A percentile compares a stretch with the other conserved stretches of the same genome.
phyloP scores from a whole-genome alignment of 2,888 invertebrate genomes.

The Omphaloscelis lunosa region DNA sequence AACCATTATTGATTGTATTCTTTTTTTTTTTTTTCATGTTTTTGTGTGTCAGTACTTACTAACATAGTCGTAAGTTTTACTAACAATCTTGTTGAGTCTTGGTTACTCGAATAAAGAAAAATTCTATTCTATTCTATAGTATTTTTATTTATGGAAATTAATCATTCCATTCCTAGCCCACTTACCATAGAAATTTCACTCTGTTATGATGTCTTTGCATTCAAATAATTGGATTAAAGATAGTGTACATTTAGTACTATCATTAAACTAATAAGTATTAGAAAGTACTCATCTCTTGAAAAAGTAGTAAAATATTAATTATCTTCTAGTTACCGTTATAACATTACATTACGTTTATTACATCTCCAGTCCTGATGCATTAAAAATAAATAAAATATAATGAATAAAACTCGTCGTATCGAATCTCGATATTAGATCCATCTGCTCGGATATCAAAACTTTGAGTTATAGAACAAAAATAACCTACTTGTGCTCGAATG shows the following conservation, averaged over 20 bases:
- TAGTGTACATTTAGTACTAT: background rate
- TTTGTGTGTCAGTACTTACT: too few species aligned
- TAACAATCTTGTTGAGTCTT: too few species aligned
- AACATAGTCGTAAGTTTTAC: too few species aligned
- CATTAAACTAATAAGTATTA: background rate
- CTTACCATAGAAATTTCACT: background rate
- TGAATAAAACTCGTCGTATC: background rate
- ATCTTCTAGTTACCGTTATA: background rate
- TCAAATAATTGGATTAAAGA: background rate
- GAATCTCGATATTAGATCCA: background rate
- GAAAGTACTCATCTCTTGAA: background rate
- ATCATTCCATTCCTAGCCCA: background rate
- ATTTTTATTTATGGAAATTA: background rate
- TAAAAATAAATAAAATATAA: background rate
- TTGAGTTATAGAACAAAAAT: background rate
- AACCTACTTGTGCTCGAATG: background rate
- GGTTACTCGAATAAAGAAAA: too few species aligned
- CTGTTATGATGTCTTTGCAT: background rate
- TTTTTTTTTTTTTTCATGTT: too few species aligned
- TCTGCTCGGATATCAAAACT: background rate
- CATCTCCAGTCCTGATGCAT: too few species aligned
- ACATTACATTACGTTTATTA: background rate
- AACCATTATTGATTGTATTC: too few species aligned
- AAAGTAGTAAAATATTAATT: conserved; percentile 1
- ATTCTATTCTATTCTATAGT: too few species aligned